Conservation (phyloP, 2,888 invertebrate genomes). For the Stenotaenia linearis region DNA sequence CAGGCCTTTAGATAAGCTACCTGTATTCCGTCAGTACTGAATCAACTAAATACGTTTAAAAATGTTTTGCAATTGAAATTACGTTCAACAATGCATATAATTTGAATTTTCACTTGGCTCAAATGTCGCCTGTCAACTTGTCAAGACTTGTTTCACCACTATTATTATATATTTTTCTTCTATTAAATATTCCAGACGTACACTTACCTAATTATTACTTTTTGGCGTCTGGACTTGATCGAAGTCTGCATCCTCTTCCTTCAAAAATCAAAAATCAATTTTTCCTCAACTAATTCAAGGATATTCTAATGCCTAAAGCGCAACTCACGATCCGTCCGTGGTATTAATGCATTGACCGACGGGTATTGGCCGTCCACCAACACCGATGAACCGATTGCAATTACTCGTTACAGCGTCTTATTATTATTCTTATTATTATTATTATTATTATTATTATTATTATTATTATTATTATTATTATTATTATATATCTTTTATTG, state of each 20-base stretch:
- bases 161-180: conserved; percentile 13
- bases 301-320: too few species aligned
- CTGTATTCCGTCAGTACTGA: conserved; percentile 12
- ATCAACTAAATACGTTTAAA: conserved; percentile 14
- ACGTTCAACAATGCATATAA: not conserved
- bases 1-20: conserved; percentile 26
- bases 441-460: too few species aligned
- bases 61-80: conserved; percentile 22
- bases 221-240: not conserved
- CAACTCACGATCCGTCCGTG: too few species aligned
- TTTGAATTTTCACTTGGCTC: not conserved
- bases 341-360: too few species aligned
- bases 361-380: too few species aligned
- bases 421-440: too few species aligned
- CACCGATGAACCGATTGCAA: too few species aligned
- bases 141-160: conserved; percentile 7
- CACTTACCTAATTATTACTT: conserved; percentile 14
- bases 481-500: not conserved
- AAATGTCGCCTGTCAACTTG: conserved; percentile 19
- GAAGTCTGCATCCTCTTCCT: not conserved
- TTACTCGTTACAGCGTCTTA: too few species aligned
- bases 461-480: too few species aligned
- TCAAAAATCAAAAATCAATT: not conserved
- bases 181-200: conserved; percentile 24
- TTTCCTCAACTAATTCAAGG: too few species aligned